Conservation (phyloP, 2,888 invertebrate genomes). For the Caenorhabditis afra region DNA sequence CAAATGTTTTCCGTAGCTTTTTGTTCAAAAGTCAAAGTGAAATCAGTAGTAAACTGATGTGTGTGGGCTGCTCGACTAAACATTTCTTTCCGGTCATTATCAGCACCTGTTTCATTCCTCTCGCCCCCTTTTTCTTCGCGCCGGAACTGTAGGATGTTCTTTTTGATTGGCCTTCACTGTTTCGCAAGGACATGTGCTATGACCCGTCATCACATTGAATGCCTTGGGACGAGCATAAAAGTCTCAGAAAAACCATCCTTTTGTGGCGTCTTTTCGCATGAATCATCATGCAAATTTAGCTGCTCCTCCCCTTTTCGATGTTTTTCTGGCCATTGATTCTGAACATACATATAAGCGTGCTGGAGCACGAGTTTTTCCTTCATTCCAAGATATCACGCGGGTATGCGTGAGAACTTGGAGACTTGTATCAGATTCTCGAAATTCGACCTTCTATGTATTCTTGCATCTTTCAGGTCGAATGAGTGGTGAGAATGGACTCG, state of each 20-base stretch:
- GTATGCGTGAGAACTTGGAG: neutral
- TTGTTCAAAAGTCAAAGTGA: no score
- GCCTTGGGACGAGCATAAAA: constrained; percentile 1
- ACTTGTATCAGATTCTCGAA: constrained; percentile 9
- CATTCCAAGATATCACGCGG: neutral
- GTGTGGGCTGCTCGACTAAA: no score
- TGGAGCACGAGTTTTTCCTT: no score
- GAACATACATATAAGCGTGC: no score
- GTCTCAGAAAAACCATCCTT: constrained; percentile 3
- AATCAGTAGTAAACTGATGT: no score
- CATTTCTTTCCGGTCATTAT: constrained; percentile 7
- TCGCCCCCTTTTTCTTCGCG: neutral
- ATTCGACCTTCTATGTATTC: constrained; percentile 19
- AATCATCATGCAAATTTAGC: constrained; percentile 30
- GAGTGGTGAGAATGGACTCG: constrained; percentile 43
- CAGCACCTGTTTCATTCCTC: neutral
- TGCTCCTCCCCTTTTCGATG: constrained; percentile 12
- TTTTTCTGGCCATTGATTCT: neutral
- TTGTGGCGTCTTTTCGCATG: constrained; percentile 4
- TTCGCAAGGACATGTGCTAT: constrained; percentile 11
- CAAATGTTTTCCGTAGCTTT: neutral
- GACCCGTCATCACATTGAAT: constrained; percentile 11
- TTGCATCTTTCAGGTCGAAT: constrained; percentile 13
- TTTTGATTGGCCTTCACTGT: constrained; percentile 4
- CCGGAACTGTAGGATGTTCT: neutral